Conservation (phyloP, 2,797 vertebrate genomes). For the Nothura maculosa region DNA sequence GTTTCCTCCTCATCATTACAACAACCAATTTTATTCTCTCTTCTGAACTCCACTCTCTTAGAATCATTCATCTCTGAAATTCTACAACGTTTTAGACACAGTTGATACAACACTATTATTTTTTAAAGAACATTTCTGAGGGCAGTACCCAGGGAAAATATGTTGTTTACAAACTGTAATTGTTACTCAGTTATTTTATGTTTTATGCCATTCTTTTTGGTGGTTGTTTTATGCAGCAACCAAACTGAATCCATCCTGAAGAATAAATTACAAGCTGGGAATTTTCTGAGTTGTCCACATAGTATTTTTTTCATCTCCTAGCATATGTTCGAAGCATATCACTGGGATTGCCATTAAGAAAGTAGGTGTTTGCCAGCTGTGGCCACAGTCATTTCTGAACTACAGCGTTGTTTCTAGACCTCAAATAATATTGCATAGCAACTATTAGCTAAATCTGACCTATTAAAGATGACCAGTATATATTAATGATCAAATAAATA, state of each 20-base stretch:
- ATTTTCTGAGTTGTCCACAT: slow-evolving; percentile 12
- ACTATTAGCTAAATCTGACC: not conserved
- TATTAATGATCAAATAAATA: not conserved
- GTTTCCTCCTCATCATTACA: not conserved
- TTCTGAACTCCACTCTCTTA: not conserved
- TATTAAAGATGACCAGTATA: not conserved
- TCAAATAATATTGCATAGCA: not conserved
- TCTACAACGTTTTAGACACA: not conserved
- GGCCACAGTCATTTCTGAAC: not conserved
- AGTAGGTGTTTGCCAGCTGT: slow-evolving; percentile 25
- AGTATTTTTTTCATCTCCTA: slow-evolving; percentile 25
- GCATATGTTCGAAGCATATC: not conserved
- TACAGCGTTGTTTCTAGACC: not conserved
- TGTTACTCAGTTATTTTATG: slow-evolving; percentile 31
- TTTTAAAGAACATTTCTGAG: slow-evolving; percentile 19
- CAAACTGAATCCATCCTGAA: slow-evolving; percentile 52
- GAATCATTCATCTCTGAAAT: not conserved
- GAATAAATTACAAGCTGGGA: slow-evolving; percentile 37
- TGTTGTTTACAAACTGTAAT: slow-evolving; percentile 8
- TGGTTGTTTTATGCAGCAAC: slow-evolving; percentile 48
- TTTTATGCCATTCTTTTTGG: slow-evolving; percentile 37
- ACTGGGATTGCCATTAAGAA: not conserved
- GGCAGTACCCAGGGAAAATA: not conserved
- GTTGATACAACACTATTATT: not conserved
- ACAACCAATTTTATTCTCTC: not conserved